Base-by-base conservation (phyloP, 2,797 vertebrate genomes). In the Pitangus sulphuratus region DNA sequence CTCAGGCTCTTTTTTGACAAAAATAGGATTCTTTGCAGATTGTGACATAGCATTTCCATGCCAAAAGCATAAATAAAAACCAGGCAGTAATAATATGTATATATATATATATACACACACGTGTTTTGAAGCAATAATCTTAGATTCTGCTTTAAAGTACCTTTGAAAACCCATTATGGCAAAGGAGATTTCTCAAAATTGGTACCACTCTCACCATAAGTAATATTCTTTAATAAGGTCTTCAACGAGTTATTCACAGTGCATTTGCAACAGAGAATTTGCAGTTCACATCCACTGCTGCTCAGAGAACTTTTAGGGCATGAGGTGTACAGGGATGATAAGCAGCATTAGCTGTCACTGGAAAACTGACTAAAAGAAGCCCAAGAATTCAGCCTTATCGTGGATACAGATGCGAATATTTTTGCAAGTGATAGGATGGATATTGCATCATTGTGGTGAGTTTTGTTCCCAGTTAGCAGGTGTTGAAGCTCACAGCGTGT, bases 391-490 rank as follows among this genome's bases (percentile, higher is more conserved):
- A 33, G 42, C 66, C 82, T 54, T 74, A n/a, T 37, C 6, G 0
- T 0, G 1, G 33, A 12, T 61, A 57, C 28, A 50, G 66, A 65
- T 61, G 42, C 1, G 20, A 62, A 44, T 60, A 44, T 89, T 91
- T 93, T 90, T 78, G 30, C 35, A 89, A 86, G 87, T 14, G 71
- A 37, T 54, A 84, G 70, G 40, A 76, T 66, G 35, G 62, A 31
- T 90, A 35, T 42, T 80, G 42, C 83, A 68, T 51, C 83, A 25
- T 8, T 40, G 60, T 1, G 0, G 64, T 0, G 0, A 86, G 37
- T 69, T 90, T 48, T 69, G 61, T 42, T 94, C 70, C 66, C 56
- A 33, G 60, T 84, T 66, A 92, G 83, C 93, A 95, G 91, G 53
- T 90, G 87, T 42, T 81, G 81, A 64, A 80, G 74, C 68, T 78